These are phyloP conservation scores for Mastomys coucha DNA, from an alignment of 2,113 vertebrate genomes.

Conservation along the genomic window DNA sequence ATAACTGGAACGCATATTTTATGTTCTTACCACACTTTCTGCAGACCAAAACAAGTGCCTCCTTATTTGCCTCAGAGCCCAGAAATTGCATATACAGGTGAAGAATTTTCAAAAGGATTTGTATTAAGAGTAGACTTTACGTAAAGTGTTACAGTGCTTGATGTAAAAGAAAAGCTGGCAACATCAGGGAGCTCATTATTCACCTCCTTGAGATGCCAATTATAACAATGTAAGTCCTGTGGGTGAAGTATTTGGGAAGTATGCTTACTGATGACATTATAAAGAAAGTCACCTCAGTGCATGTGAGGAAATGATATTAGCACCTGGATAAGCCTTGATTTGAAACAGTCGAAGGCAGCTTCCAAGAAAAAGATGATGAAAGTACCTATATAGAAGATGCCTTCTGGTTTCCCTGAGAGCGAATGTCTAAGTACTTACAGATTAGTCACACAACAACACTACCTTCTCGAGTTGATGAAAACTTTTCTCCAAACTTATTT, in stretches of 20 bases:
- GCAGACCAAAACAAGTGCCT: not conserved
- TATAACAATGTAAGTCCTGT: conserved; percentile 47
- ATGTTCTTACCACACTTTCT: not conserved
- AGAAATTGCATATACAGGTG: conserved; percentile 6
- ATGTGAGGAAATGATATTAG: conserved; percentile 55
- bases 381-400: conserved; percentile 25
- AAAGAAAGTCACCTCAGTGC: conserved; percentile 34
- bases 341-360: conserved; percentile 28
- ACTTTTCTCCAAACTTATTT: conserved; percentile 18
- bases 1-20: not conserved
- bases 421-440: not conserved
- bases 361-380: conserved; percentile 59
- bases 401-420: not conserved
- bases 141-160: not conserved
- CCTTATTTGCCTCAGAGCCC: not conserved
- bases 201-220: conserved; percentile 21
- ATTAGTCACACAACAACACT: conserved; percentile 27
- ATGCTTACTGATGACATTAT: conserved; percentile 44
- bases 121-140: conserved; percentile 29
- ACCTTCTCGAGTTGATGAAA: not conserved
- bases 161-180: conserved; percentile 56
- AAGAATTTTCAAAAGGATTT: conserved; percentile 25
- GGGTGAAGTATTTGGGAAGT: conserved; percentile 40
- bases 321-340: conserved; percentile 41
- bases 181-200: conserved; percentile 36